Evolutionary conservation across 2,113 vertebrate species (phyloP), one percentile per base, ranked within the genome.

Genomic region (Platycercus adscitus): DNA sequence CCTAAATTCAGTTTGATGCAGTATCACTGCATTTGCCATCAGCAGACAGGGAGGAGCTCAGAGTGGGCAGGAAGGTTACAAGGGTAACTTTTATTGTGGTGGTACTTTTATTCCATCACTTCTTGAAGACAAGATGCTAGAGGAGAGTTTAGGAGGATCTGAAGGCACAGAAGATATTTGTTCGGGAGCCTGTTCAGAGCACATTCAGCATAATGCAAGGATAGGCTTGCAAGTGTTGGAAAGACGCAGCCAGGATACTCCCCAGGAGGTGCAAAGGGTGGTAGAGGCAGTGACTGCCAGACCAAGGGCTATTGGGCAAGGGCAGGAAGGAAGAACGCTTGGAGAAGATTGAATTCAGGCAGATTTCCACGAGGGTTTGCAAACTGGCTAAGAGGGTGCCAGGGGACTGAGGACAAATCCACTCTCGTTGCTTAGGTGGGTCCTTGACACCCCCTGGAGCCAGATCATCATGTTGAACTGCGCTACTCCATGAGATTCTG

Each of bases 181-280:
- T 41, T 33, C 41, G 65, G 79, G 31, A 73, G 23, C 19, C 10
- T 16, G 9, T 29, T 66, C 50, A 39, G 53, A 24, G 10, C 29
- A 4, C 58, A 24, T 56, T 13, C 28, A 61, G n/a, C 1, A 0
- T 24, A 39, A 60, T 33, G 23, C 13, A 70, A 33, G 24, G 52
- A n/a, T 1, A 43, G 55, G 43, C 4, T 3, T 19, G 6, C 3
- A 46, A 43, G 21, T 0, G 11, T 39, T 0, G 1, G 82, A 66
- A 49, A 56, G 50, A 56, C 28, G n/a, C 10, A 60, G 35, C 10
- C 81, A 35, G 56, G 53, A 25, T 11, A 24, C 29, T 43, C 26
- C 65, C 39, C 39, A 58, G 50, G 37, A 83, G 31, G 56, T 0
- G 2, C 72, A 25, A 31, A 0, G 37, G 7, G 3, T 23, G 53